These are phyloP conservation scores for Luscinia luscinia DNA, from an alignment of 2,797 vertebrate genomes.

Conservation along the genomic window DNA sequence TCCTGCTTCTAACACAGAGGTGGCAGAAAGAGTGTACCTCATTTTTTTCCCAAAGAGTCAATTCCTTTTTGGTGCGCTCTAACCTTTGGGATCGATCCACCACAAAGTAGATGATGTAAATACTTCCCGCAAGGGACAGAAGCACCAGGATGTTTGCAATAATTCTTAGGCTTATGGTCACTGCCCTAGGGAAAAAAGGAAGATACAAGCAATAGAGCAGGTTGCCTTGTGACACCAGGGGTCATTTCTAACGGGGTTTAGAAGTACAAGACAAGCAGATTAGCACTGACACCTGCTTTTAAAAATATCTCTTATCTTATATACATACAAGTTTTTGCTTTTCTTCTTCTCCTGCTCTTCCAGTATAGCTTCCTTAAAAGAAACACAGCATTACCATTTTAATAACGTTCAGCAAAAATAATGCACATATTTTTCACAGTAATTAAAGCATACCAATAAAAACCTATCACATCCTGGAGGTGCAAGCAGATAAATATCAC, in stretches of 20 bases:
- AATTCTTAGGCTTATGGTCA: constrained; percentile 91
- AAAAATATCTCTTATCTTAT: background rate
- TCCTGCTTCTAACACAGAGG: background rate
- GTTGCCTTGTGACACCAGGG: background rate
- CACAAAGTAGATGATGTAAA: constrained; percentile 98
- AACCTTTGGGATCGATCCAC: constrained; percentile 96
- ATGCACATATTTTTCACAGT: background rate
- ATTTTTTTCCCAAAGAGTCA: constrained; percentile 98
- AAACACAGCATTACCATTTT: constrained; percentile 49
- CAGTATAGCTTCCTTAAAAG: constrained; percentile 91
- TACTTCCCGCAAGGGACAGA: constrained; percentile 94
- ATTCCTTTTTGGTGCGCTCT: constrained; percentile 88
- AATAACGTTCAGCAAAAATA: background rate
- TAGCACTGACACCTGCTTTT: background rate
- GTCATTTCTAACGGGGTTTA: background rate
- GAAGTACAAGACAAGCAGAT: background rate
- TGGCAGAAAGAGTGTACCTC: constrained; percentile 79
- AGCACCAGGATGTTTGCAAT: constrained; percentile 95
- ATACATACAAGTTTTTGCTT: constrained; percentile 93
- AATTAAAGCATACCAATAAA: background rate
- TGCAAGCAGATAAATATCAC: background rate
- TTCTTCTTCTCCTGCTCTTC: constrained; percentile 98
- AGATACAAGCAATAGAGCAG: background rate
- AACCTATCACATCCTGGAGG: background rate
- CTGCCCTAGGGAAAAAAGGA: constrained; percentile 78